Evolutionary conservation across 2,888 invertebrate genomes (phyloP).

Genomic region (Willowsia nigromaculata): DNA sequence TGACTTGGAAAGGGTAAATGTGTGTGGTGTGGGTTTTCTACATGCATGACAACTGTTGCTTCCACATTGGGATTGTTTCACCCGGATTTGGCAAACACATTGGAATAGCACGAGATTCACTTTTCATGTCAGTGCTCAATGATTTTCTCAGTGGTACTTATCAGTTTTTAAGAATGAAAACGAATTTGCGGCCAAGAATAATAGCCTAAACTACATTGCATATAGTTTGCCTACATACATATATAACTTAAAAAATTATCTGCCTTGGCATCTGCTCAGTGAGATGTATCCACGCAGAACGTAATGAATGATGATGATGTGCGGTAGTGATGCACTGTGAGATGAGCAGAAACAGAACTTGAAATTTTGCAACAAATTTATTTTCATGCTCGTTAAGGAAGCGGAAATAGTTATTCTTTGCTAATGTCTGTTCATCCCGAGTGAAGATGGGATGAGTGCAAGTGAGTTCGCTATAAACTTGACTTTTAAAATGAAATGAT

Average conservation of each 20-base stretch:
- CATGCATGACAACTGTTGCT: neutral
- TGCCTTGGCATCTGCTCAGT: slow-evolving; percentile 43
- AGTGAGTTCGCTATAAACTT: slow-evolving; percentile 40
- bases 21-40: neutral
- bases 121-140: neutral
- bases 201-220: slow-evolving; percentile 18
- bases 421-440: slow-evolving; percentile 29
- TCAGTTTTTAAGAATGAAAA: neutral
- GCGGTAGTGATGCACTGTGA: neutral
- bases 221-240: neutral
- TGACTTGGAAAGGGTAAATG: neutral
- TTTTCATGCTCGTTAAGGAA: slow-evolving; percentile 48
- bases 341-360: slow-evolving; percentile 34
- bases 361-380: slow-evolving; percentile 15
- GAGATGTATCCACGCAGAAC: slow-evolving; percentile 64
- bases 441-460: neutral
- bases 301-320: slow-evolving; percentile 30
- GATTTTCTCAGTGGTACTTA: neutral
- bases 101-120: too few species aligned
- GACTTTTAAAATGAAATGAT: neutral
- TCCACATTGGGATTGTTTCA: neutral
- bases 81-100: neutral
- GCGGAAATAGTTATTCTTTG: slow-evolving; percentile 55
- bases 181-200: slow-evolving; percentile 49
- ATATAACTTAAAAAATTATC: slow-evolving; percentile 15